These are phyloP conservation scores for Orthosia gracilis DNA, from an alignment of 2,888 invertebrate species.

Conservation along the genomic window DNA sequence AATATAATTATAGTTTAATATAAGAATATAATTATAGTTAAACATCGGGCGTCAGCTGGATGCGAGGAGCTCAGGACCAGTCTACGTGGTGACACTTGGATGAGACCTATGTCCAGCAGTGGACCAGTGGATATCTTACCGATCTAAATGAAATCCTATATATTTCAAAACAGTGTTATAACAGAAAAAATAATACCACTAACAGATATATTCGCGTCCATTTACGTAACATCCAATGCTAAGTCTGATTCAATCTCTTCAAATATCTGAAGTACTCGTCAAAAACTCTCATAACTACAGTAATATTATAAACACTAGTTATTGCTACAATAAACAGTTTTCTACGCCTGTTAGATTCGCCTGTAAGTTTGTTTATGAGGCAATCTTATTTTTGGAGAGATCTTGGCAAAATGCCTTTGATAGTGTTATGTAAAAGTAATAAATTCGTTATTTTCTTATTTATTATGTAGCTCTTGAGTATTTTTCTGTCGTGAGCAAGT, in stretches of 20 bases:
- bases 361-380: conserved; percentile 21
- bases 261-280: not conserved
- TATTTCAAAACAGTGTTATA: not conserved
- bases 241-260: not conserved
- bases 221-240: conserved; percentile 12
- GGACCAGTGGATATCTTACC: not conserved
- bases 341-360: conserved; percentile 9
- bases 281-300: not conserved
- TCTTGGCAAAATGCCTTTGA: conserved; percentile 29
- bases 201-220: not conserved
- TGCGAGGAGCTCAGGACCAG: too few relatives aligned
- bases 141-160: too few relatives aligned
- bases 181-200: not conserved
- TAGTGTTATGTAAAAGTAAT: conserved; percentile 13
- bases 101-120: not conserved
- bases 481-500: not conserved
- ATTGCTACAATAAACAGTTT: conserved; percentile 34
- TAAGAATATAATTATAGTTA: too few relatives aligned
- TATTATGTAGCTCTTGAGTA: not conserved
- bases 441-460: not conserved
- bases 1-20: too few relatives aligned
- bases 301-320: conserved; percentile 25
- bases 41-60: too few relatives aligned
- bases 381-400: conserved; percentile 15
- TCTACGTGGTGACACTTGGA: not conserved